Percentiles rank a stretch among this genome's conserved stretches.
phyloP scores from a whole-genome alignment of 1,140 invertebrate genomes.

The Daktulosphaira vitifoliae region DNA sequence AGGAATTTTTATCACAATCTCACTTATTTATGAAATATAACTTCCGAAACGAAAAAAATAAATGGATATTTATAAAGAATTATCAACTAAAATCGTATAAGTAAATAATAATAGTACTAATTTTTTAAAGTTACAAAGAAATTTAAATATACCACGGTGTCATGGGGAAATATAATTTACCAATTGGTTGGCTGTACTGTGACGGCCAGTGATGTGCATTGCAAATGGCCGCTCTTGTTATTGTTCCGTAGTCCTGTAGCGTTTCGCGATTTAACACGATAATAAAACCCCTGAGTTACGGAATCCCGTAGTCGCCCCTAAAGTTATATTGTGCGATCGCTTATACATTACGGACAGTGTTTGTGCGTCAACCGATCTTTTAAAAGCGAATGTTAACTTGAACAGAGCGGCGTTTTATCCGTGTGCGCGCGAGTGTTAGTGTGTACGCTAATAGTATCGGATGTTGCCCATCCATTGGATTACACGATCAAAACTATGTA shows the following conservation, averaged over 20 bases:
- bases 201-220: conserved; percentile 58
- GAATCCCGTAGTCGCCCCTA: conserved; percentile 45
- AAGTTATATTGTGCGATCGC: conserved; percentile 38
- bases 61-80: too few species aligned
- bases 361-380: conserved; percentile 39
- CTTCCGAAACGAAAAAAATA: too few species aligned
- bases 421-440: conserved; percentile 11
- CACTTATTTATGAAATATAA: too few species aligned
- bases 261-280: conserved; percentile 52
- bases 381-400: conserved; percentile 41
- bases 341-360: conserved; percentile 41
- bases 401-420: conserved; percentile 40
- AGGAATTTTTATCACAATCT: too few species aligned
- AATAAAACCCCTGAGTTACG: conserved; percentile 53
- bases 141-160: too few species aligned
- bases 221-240: conserved; percentile 71
- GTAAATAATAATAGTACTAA: too few species aligned
- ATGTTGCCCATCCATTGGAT: conserved; percentile 22
- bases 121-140: too few species aligned
- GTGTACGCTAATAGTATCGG: conserved; percentile 11
- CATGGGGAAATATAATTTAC: conserved; percentile 11
- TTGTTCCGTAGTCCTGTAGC: conserved; percentile 53
- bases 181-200: conserved; percentile 41
- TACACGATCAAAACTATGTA: conserved; percentile 44
- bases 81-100: too few species aligned